phyloP scores from a whole-genome alignment of 2,797 vertebrate genomes.

The Helostoma temminkii region DNA sequence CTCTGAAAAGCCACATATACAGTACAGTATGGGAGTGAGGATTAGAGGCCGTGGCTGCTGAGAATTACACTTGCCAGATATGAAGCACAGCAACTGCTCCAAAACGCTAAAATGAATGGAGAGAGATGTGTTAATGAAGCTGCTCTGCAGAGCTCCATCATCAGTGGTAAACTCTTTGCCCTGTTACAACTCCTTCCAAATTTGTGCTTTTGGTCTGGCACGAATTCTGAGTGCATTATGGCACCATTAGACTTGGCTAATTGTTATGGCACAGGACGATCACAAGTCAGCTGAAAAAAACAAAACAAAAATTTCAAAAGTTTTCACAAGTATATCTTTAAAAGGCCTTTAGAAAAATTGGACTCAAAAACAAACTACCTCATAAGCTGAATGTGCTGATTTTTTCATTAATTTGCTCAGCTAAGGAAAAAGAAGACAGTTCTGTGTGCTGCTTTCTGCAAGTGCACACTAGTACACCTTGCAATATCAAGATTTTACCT shows the following conservation, averaged over 20 bases:
- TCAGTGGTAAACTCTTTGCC: conserved; percentile 23
- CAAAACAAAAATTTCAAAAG: neutral
- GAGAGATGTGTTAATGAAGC: conserved; percentile 37
- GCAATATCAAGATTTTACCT: neutral
- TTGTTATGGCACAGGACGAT: conserved; percentile 27
- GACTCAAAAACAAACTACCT: neutral
- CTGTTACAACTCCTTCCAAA: conserved; percentile 26
- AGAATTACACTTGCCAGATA: conserved; percentile 54
- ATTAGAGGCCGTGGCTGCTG: conserved; percentile 49
- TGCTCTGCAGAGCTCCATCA: conserved; percentile 26
- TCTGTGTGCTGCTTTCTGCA: neutral
- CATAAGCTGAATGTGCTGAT: neutral
- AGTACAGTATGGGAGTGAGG: conserved; percentile 37
- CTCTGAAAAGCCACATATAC: conserved; percentile 30
- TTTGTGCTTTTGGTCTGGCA: conserved; percentile 20
- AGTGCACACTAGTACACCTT: neutral
- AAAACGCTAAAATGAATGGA: conserved; percentile 25
- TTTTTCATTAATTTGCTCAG: neutral
- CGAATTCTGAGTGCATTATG: conserved; percentile 17
- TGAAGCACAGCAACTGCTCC: conserved; percentile 29
- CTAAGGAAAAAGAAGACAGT: neutral
- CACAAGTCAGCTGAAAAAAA: neutral
- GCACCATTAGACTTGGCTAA: conserved; percentile 31
- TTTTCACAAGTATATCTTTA: neutral
- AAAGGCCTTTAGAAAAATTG: neutral